Conservation (phyloP, 2,888 invertebrate species). For the Seira musarum region DNA sequence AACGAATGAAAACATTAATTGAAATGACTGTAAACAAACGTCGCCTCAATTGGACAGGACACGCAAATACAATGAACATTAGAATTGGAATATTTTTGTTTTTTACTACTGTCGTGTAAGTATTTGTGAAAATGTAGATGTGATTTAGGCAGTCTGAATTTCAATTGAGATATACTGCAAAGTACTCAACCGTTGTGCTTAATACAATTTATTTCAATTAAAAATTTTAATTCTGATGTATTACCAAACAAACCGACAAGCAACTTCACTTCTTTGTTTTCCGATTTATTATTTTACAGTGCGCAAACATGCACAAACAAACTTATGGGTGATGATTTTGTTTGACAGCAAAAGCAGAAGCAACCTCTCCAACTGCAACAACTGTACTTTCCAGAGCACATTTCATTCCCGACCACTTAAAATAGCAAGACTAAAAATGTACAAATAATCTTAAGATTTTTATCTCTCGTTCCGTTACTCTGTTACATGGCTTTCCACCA, state of each 20-base stretch:
- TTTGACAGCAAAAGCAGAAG: no score
- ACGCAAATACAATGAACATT: conserved; percentile 30
- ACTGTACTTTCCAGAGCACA: no score
- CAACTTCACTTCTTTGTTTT: not conserved
- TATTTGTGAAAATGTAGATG: no score
- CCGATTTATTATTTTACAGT: not conserved
- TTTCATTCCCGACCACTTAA: not conserved
- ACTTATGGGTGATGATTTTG: not conserved
- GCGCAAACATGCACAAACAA: not conserved
- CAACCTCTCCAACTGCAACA: no score
- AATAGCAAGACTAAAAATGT: not conserved
- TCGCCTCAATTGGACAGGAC: conserved; percentile 35
- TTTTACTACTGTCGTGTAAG: no score
- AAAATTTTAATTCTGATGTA: not conserved
- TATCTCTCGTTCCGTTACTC: not conserved
- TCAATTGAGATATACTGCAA: no score
- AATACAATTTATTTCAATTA: not conserved
- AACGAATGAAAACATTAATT: not conserved
- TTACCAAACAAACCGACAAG: not conserved
- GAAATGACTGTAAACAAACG: conserved; percentile 23
- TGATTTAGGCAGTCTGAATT: no score
- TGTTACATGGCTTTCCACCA: not conserved
- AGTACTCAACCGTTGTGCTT: no score
- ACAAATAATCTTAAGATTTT: conserved; percentile 15
- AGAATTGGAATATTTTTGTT: no score